Base-by-base conservation (phyloP, 2,888 invertebrate species). In the Apotomis capreana region DNA sequence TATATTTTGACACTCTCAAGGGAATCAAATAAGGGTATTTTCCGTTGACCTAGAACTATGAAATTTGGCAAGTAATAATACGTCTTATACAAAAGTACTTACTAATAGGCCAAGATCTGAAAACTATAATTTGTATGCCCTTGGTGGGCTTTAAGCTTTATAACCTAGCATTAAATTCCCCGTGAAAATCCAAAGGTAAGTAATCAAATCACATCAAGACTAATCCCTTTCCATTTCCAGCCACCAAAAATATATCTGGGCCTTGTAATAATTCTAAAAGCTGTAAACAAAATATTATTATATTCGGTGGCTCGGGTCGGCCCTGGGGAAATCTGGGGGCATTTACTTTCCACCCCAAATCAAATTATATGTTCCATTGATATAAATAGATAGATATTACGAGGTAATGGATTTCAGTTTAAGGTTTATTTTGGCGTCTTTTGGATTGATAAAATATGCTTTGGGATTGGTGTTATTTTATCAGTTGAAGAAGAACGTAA, bases 251-350 rank as follows among this genome's bases (percentile, higher is more conserved):
- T 68, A 72, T 62, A 58, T 68, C 46, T n/a, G 8, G 52, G 63
- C 46, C 58, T 40, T 46, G 58, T 63, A 72, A 72, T 72, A 72
- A 72, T 72, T 68, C 72, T 68, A 63, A 68, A 68, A 68, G 72
- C 44, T 62, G 61, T 62, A 72, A 63, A 72, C 72, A 72, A 72
- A 72, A 59, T 72, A 68, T 68, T 72, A 68, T 68, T 63, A 72
- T 64, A 54, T 62, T 44, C 55, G 26, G 55, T 51, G 57, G 46
- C 36, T 37, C 62, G 67, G 60, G 68, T 37, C 36, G 8, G 13
- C 68, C 68, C 72, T 4, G n/a, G 72, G 72, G 72, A 72, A 72
- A 72, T 72, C 72, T 63, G 51, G 61, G 57, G 51, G 57, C 68
- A 68, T 72, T 72, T 68, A 72, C 71, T 68, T 72, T 67, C 51